Evolutionary conservation across 1,140 invertebrate genomes (phyloP), one percentile per base, ranked within the genome.

Genomic region (Mactra quadrangularis): DNA sequence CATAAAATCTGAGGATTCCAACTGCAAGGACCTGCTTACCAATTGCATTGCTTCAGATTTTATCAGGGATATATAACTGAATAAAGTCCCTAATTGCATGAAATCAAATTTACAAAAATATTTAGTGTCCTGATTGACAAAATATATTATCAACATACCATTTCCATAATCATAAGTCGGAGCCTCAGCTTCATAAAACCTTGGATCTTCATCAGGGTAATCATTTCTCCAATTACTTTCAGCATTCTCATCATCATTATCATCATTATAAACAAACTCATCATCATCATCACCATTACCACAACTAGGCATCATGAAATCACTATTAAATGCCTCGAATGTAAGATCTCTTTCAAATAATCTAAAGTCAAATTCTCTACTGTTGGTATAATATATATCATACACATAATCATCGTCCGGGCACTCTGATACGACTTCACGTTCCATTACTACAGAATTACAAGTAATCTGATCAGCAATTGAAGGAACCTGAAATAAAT

Each of bases 141-240:
- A 9, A 47, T 19, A 47, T 11, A 11, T 47, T 19, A 47, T 47
- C 45, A 47, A 47, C 45, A 59, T 77, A 90, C 89, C 87, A 72
- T 85, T 82, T 35, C 82, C 87, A 86, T 87, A 86, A 25, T 77
- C 47, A 78, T 83, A 85, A 15, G 88, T 89, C 22, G 52, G 45
- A 38, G 86, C 82, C 15, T 86, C 85, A 77, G 89, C 88, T 27
- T 90, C 86, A 75, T 83, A 85, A 29, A 87, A 88, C 19, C 86
- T 79, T 25, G 90, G 90, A 82, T 92, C 90, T 81, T 91, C 89
- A 78, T 92, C 90, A 19, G 92, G 92, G 74, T 92, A 92, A 81
- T 92, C 91, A 87, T 92, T 92, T 64, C 92, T 91, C 91, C 91
- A 92, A 85, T 92, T 92, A 57, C 64, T 81, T 62, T 92, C 92